phyloP scores from a whole-genome alignment of 1,140 invertebrate species.

The Leucophenga varia region DNA sequence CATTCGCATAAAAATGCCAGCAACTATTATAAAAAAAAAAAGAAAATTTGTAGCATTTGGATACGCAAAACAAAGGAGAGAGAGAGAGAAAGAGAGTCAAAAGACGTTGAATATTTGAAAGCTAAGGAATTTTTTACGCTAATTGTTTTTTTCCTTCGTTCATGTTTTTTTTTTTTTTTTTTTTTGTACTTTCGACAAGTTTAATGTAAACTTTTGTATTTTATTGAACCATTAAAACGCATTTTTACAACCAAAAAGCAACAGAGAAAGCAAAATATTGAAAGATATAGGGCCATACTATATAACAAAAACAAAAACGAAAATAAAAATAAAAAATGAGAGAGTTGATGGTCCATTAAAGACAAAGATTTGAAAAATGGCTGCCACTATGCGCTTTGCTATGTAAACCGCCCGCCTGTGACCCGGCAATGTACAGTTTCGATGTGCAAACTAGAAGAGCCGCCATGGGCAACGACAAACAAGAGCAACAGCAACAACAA shows the following conservation, averaged over 20 bases:
- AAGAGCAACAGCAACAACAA: conserved; percentile 24
- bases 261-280: conserved; percentile 38
- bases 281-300: neutral
- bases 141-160: conserved; percentile 40
- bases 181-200: conserved; percentile 19
- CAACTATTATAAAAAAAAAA: conserved; percentile 10
- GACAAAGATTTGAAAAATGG: conserved; percentile 56
- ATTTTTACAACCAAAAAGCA: conserved; percentile 41
- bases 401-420: no score
- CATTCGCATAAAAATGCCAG: conserved; percentile 28
- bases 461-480: conserved; percentile 34
- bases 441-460: no score
- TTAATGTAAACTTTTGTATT: conserved; percentile 53
- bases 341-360: conserved; percentile 53
- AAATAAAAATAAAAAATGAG: neutral
- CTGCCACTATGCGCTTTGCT: conserved; percentile 43
- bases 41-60: neutral
- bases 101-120: neutral
- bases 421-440: no score
- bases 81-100: conserved; percentile 9
- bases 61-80: neutral
- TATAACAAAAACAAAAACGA: neutral
- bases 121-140: conserved; percentile 37
- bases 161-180: no score
- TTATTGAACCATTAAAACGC: conserved; percentile 56